These are phyloP conservation scores for Anarsia innoxiella DNA, from an alignment of 2,888 invertebrate genomes.

Conservation along the genomic window DNA sequence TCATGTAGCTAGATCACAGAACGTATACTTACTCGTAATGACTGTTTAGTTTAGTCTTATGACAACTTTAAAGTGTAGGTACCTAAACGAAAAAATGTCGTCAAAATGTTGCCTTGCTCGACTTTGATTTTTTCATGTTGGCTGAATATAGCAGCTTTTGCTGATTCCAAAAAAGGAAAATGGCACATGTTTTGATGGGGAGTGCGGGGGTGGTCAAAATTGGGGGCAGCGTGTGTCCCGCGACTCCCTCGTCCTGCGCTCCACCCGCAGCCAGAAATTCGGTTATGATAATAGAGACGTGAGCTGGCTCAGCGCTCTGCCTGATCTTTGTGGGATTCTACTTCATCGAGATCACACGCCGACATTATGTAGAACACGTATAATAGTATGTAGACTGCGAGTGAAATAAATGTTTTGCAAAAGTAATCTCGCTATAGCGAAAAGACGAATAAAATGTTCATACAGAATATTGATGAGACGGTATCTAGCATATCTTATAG, in stretches of 20 bases:
- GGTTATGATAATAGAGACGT: slow-evolving; percentile 21
- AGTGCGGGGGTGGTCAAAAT: slow-evolving; percentile 10
- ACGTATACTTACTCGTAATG: no score
- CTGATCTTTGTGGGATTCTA: slow-evolving; percentile 11
- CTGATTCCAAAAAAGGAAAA: slow-evolving; percentile 4
- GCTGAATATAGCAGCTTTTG: neutral
- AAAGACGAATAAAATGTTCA: no score
- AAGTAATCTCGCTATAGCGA: no score
- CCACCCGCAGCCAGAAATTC: slow-evolving; percentile 15
- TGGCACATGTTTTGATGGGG: slow-evolving; percentile 6
- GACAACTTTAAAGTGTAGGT: no score
- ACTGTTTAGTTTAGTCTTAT: no score
- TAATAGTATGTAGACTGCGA: neutral
- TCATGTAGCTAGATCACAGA: no score
- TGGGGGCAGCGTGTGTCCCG: neutral
- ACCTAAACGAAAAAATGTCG: no score
- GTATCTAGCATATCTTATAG: no score
- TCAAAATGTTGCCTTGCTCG: no score
- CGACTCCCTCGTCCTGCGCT: neutral
- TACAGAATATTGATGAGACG: no score
- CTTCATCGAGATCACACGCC: neutral
- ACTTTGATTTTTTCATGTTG: neutral
- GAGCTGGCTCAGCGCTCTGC: slow-evolving; percentile 13
- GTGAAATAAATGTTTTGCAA: no score
- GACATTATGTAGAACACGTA: neutral